Conservation (phyloP, 2,797 vertebrate species). For the Artibeus lituratus region DNA sequence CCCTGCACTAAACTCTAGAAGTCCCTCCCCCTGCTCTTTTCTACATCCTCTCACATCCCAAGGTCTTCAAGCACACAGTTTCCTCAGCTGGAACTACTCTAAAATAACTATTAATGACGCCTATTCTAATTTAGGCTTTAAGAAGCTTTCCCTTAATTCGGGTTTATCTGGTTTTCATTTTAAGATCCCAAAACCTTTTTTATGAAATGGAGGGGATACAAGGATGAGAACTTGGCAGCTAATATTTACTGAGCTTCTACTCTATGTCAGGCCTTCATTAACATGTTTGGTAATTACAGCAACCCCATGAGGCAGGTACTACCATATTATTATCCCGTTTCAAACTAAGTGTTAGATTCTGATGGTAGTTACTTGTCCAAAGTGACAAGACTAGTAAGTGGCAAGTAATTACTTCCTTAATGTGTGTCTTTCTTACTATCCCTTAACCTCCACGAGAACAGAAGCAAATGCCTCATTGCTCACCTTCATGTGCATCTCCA, state of each 20-base stretch:
- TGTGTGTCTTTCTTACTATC: not conserved
- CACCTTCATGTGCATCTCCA: not conserved
- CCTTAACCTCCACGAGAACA: not conserved
- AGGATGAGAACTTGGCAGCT: not conserved
- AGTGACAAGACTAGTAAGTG: not conserved
- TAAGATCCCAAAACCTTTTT: not conserved
- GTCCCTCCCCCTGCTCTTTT: not conserved
- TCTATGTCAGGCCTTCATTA: conserved; percentile 26
- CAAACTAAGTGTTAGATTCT: not conserved
- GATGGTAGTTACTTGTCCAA: not conserved
- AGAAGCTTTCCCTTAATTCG: not conserved
- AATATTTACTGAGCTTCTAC: not conserved
- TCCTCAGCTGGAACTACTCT: not conserved
- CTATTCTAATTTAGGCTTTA: not conserved
- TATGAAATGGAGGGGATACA: not conserved
- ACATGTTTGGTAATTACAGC: not conserved
- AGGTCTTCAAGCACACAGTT: not conserved
- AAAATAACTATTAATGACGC: not conserved
- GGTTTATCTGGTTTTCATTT: not conserved
- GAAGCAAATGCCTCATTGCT: not conserved
- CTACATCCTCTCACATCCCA: not conserved
- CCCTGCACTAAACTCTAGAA: not conserved
- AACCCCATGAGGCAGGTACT: not conserved
- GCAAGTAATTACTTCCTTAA: not conserved
- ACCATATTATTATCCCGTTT: not conserved